These are phyloP conservation scores for Holcopasites calliopsidis DNA, from an alignment of 1,140 invertebrate genomes.

Conservation along the genomic window DNA sequence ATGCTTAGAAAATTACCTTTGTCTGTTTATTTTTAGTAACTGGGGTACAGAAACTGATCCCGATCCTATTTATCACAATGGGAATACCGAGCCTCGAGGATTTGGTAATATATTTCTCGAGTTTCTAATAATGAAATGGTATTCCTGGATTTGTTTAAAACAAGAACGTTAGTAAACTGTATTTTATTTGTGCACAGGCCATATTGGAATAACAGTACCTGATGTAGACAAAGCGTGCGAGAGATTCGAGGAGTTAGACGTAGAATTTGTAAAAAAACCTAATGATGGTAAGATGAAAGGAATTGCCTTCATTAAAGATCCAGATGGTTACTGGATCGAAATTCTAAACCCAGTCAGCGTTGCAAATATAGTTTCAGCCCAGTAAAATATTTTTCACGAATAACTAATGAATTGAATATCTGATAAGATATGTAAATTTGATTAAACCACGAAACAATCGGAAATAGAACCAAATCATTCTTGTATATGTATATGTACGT, in stretches of 20 bases:
- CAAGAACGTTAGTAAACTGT: constrained; percentile 10
- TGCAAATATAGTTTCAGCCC: constrained; percentile 63
- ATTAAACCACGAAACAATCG: constrained; percentile 31
- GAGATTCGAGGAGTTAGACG: constrained; percentile 91
- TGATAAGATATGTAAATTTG: constrained; percentile 25
- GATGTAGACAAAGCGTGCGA: constrained; percentile 93
- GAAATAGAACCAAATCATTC: constrained; percentile 34
- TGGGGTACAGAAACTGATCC: constrained; percentile 95
- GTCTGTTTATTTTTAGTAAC: constrained; percentile 84
- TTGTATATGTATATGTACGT: constrained; percentile 31
- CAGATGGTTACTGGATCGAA: constrained; percentile 98
- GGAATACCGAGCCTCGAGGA: constrained; percentile 93
- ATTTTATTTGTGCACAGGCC: constrained; percentile 81
- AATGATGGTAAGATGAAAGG: constrained; percentile 96
- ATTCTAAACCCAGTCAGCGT: constrained; percentile 87
- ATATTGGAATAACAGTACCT: constrained; percentile 94
- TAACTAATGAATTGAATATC: constrained; percentile 33
- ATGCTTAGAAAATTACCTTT: constrained; percentile 9
- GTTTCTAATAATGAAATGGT: constrained; percentile 7
- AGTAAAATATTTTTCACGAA: constrained; percentile 47
- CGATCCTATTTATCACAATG: constrained; percentile 91
- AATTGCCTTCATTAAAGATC: constrained; percentile 96
- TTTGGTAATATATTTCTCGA: constrained; percentile 82
- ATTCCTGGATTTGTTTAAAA: neutral
- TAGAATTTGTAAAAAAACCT: constrained; percentile 94